Conservation (phyloP, 2,888 invertebrate genomes). For the Brachycybe producta region DNA sequence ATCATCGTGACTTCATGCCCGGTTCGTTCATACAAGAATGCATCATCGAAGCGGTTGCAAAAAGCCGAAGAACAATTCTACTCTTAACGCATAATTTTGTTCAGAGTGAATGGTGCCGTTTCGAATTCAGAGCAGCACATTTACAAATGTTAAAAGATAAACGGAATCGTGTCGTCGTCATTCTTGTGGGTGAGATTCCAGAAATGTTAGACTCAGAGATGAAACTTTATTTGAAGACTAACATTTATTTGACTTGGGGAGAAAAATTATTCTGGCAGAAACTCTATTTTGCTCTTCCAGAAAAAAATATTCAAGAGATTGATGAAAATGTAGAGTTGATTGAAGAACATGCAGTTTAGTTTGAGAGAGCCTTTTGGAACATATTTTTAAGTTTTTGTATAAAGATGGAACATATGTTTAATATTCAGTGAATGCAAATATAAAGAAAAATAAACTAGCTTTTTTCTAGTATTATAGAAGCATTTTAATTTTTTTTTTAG, state of each 20-base stretch:
- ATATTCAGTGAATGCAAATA: too few species aligned
- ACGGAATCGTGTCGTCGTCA: slow-evolving; percentile 26
- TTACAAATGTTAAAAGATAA: slow-evolving; percentile 25
- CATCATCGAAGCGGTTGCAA: slow-evolving; percentile 25
- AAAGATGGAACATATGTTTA: too few species aligned
- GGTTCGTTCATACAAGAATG: slow-evolving; percentile 27
- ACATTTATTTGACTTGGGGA: slow-evolving; percentile 25
- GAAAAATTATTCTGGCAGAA: slow-evolving; percentile 28
- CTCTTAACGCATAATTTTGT: slow-evolving; percentile 25
- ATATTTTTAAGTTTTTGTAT: too few species aligned
- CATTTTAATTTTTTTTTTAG: too few species aligned
- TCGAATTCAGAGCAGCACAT: slow-evolving; percentile 25
- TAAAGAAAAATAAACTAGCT: too few species aligned
- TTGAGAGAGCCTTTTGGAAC: too few species aligned
- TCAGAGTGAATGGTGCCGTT: slow-evolving; percentile 26
- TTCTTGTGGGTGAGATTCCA: slow-evolving; percentile 28
- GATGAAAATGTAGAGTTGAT: too few species aligned
- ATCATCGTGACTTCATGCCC: slow-evolving; percentile 27
- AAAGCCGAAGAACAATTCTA: slow-evolving; percentile 25
- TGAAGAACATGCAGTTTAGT: too few species aligned
- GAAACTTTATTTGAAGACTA: slow-evolving; percentile 24
- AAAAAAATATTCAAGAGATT: too few species aligned
- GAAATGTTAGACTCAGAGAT: slow-evolving; percentile 25
- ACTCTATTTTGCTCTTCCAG: slow-evolving; percentile 24
- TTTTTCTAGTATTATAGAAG: too few species aligned